phyloP scores from a whole-genome alignment of 2,797 vertebrate species.

The Pangasius larnaudii region DNA sequence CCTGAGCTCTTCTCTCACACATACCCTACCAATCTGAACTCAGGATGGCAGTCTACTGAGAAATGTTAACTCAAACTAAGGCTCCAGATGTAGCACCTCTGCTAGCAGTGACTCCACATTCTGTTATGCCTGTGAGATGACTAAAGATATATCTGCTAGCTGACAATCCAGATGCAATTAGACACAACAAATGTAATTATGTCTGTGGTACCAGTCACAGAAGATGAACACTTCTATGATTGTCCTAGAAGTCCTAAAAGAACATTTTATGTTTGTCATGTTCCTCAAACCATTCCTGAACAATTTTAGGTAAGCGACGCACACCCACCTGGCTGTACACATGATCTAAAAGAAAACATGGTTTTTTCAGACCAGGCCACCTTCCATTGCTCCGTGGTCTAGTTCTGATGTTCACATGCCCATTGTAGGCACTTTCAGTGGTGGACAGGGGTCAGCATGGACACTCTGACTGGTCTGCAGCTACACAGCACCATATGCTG shows the following conservation, averaged over 20 bases:
- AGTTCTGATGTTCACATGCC: too few relatives aligned
- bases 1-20: not conserved
- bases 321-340: too few relatives aligned
- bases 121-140: not conserved
- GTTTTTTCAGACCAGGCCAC: too few relatives aligned
- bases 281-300: too few relatives aligned
- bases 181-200: not conserved
- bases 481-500: too few relatives aligned
- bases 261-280: too few relatives aligned
- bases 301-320: too few relatives aligned
- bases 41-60: slow-evolving; percentile 1
- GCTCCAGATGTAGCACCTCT: not conserved
- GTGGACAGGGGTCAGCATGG: too few relatives aligned
- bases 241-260: not conserved
- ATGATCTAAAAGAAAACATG: too few relatives aligned
- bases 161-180: slow-evolving; percentile 2
- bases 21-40: not conserved
- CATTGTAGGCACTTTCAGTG: too few relatives aligned
- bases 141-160: not conserved
- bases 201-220: not conserved
- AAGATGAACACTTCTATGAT: not conserved
- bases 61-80: not conserved
- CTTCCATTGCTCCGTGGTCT: too few relatives aligned
- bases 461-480: too few relatives aligned
- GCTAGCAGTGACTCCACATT: not conserved